Percentiles rank a stretch among this genome's conserved stretches.
Conservation (phyloP, 2,797 vertebrate species). For the Manis crassicaudata region DNA sequence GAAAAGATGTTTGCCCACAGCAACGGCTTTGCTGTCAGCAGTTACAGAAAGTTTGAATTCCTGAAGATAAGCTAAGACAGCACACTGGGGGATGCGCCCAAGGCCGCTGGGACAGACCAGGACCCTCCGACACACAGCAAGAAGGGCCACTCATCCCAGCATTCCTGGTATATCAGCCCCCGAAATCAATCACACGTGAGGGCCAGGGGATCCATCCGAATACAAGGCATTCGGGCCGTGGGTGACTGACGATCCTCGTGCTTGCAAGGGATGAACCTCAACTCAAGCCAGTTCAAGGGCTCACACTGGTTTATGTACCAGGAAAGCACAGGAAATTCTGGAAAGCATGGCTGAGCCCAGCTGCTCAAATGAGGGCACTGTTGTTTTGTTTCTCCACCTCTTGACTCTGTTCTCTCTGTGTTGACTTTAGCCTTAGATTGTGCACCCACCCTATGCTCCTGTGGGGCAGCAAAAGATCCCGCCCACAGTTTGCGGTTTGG, state of each 20-base stretch:
- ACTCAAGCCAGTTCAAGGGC: neutral
- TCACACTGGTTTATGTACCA: neutral
- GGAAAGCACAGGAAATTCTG: neutral
- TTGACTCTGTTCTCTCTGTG: neutral
- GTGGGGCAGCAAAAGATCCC: neutral
- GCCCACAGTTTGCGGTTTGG: neutral
- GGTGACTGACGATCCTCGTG: too few relatives aligned
- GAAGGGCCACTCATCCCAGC: too few relatives aligned
- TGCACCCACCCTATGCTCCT: rapidly evolving
- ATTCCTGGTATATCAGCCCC: neutral
- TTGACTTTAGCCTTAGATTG: neutral
- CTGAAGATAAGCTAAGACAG: neutral
- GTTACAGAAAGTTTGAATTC: neutral
- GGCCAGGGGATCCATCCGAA: neutral
- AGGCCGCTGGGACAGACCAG: too few relatives aligned
- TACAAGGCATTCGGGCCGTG: rapidly evolving
- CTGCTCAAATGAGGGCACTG: neutral
- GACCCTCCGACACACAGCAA: neutral
- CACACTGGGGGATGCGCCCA: neutral
- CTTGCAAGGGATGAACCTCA: neutral
- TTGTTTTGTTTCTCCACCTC: neutral
- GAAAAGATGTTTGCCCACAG: neutral
- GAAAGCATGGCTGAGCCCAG: neutral
- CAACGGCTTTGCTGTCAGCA: neutral
- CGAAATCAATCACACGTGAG: neutral